Evolutionary conservation across 2,888 invertebrate genomes (phyloP).

Genomic region (Ennomos erosarius): DNA sequence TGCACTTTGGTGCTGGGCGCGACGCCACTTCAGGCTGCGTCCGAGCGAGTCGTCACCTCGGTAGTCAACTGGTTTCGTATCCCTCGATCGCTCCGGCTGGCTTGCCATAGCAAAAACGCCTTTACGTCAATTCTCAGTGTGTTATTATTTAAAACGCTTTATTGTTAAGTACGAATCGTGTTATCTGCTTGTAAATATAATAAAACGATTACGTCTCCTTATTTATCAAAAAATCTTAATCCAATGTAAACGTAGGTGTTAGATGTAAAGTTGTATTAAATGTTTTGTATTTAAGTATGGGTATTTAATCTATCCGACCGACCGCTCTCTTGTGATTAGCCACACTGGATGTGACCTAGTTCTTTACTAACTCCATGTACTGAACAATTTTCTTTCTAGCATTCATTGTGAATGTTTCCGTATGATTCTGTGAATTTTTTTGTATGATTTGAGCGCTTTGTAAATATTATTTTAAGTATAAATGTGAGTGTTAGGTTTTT

Average conservation of each 20-base stretch:
- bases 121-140: conserved; percentile 85
- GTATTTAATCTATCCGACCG: conserved; percentile 80
- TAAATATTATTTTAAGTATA: conserved; percentile 82
- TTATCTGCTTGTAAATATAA: conserved; percentile 85
- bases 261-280: conserved; percentile 84
- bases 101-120: conserved; percentile 81
- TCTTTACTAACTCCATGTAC: conserved; percentile 63
- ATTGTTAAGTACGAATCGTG: conserved; percentile 79
- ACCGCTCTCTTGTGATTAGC: conserved; percentile 82
- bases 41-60: conserved; percentile 33
- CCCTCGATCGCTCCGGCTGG: conserved; percentile 70
- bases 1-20: conserved; percentile 55
- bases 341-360: conserved; percentile 70
- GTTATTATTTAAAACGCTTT: conserved; percentile 84
- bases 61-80: conserved; percentile 36
- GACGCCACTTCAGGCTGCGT: conserved; percentile 22
- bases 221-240: conserved; percentile 82
- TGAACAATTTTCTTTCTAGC: conserved; percentile 60
- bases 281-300: conserved; percentile 83
- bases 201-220: conserved; percentile 80
- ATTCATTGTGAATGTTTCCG: conserved; percentile 60
- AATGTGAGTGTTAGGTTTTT: conserved; percentile 80
- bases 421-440: conserved; percentile 62
- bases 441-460: conserved; percentile 80
- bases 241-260: conserved; percentile 81